These are phyloP conservation scores for Hycleus phaleratus DNA, from an alignment of 1,140 invertebrate genomes.

Conservation along the genomic window DNA sequence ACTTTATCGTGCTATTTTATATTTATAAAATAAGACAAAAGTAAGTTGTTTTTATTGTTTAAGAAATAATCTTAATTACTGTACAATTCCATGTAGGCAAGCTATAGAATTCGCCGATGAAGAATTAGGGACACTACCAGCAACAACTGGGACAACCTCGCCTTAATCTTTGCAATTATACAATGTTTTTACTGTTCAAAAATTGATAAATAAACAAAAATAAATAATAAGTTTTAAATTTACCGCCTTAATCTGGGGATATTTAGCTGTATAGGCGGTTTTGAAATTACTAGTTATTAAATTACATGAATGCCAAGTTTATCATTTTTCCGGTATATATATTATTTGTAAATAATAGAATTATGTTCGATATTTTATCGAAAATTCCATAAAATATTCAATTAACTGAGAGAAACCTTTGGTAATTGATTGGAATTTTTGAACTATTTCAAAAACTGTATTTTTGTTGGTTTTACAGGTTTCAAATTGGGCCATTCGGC, in stretches of 20 bases:
- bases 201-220: no score
- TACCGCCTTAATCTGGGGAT: not conserved
- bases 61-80: not conserved
- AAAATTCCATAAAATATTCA: no score
- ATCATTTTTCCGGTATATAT: not conserved
- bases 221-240: not conserved
- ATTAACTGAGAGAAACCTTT: no score
- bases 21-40: conserved; percentile 61
- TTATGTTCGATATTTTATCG: not conserved
- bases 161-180: conserved; percentile 6
- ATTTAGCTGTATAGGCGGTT: not conserved
- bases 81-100: conserved; percentile 2
- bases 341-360: not conserved
- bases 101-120: conserved; percentile 20
- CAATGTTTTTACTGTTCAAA: not conserved
- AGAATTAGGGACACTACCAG: conserved; percentile 24
- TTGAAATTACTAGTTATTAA: not conserved
- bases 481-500: no score
- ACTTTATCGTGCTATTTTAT: conserved; percentile 57
- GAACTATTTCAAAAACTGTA: no score
- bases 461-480: no score
- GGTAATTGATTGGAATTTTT: no score
- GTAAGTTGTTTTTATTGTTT: conserved; percentile 37
- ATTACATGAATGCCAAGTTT: not conserved
- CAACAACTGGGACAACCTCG: conserved; percentile 1